Base-by-base conservation (phyloP, 2,113 vertebrate genomes). In the Stigmatopora nigra region DNA sequence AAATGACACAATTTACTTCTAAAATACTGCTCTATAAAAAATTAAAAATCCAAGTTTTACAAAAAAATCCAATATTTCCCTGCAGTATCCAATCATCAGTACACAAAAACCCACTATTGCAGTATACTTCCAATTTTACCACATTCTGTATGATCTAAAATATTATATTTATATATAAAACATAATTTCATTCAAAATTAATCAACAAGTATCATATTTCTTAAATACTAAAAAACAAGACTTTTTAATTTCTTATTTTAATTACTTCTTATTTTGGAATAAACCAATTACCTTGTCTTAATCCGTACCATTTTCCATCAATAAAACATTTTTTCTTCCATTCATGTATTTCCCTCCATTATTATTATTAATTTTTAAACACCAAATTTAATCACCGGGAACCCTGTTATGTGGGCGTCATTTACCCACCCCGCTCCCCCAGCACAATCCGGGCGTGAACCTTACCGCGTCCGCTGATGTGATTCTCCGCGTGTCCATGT, bases 391-490 rank as follows among this genome's bases (percentile, higher is more conserved):
- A 4, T 22, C 12, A 20, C 4, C 20, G 22, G 5, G 5, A 31
- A 22, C 48, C 48, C 17, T 31, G 48, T 65, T 73, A 75, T 76
- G 76, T 68, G 70, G 76, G 72, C 73, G 72, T 68, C 57, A 70
- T 72, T 72, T 71, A 76, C 41, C 61, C 49, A 52, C 57, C 15
- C 22, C n/a, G 12, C 60, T 44, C 4, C 41, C 41, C 41, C 1
- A 41, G 35, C 35, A n/a, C 10, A 17, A n/a, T 38, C 1, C 57
- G 57, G 36, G 57, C n/a, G 57, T 41, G 31, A 41, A 41, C 38
- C 58, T 36, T 89, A 95, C 94, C 94, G 90, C 93, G 92, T 82
- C 91, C 91, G 53, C 91, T 88, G 86, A 93, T 84, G 82, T 88
- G 92, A 88, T 93, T 92, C 86, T 92, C 90, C 74, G 89, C 83